Base-by-base conservation (phyloP, 2,797 vertebrate genomes). In the Eulemur rubriventer region DNA sequence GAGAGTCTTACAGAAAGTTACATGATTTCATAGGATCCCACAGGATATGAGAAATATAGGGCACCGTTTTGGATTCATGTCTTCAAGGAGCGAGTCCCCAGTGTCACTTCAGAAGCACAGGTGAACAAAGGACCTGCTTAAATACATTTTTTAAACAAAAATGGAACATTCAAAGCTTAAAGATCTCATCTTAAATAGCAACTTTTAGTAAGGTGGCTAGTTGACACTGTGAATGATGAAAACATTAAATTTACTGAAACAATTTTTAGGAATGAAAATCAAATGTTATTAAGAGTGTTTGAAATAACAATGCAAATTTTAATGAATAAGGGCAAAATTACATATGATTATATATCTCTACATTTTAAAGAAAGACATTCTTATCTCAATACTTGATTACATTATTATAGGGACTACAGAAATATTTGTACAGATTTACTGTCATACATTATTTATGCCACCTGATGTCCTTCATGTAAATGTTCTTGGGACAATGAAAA, bases 141-240 rank as follows among this genome's bases (percentile, higher is more conserved):
- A 67, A 80, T 84, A 73, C 59, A 30, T 59, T 43, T 94, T 91
- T 97, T 41, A 95, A 96, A 89, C 52, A 96, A 92, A 97, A 70
- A 79, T 35, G 65, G 57, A 82, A 48, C 38, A 69, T n/a, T 48
- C 12, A n/a, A 61, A 95, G 59, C 73, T 76, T 92, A 86, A 92
- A 94, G 52, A 86, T 28, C 24, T 50, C 17, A 75, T 76, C n/a
- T 80, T 76, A 43, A 7, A 69, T 12, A 67, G 87, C 72, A 67
- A 81, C 61, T 41, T 33, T 59, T 63, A 88, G 20, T 73, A 55
- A 89, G 28, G 35, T 59, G 67, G 30, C 38, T 55, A 82, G 80
- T 1, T 38, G 50, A 43, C 48, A 59, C 24, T 59, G 33, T n/a
- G 72, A 78, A 38, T 38, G 89, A 55, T 38, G 16, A 80, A 24